These are phyloP conservation scores for Hybos culiciformis DNA, from an alignment of 2,888 invertebrate species.

Conservation along the genomic window DNA sequence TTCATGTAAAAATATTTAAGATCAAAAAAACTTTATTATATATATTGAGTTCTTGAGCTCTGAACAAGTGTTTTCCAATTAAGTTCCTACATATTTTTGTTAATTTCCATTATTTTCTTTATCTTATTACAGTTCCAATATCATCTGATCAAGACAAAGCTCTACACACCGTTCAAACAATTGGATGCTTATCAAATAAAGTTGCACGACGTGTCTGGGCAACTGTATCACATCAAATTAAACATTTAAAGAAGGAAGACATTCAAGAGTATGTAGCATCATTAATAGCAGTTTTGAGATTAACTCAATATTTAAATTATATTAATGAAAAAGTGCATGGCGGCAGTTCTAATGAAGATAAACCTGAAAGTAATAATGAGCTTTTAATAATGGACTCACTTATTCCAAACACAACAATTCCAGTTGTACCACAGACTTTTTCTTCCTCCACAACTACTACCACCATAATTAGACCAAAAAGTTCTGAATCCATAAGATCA, in stretches of 20 bases:
- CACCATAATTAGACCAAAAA: too few species aligned
- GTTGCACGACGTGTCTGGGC: slow-evolving; percentile 56
- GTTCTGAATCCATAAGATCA: too few species aligned
- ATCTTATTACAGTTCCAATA: slow-evolving; percentile 41
- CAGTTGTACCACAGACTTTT: too few species aligned
- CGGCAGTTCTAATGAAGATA: slow-evolving; percentile 23
- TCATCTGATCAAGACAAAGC: slow-evolving; percentile 48
- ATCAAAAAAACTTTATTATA: too few species aligned
- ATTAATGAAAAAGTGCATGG: slow-evolving; percentile 35
- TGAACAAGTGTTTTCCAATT: too few species aligned
- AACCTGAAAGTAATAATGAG: slow-evolving; percentile 8
- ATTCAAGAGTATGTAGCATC: slow-evolving; percentile 38
- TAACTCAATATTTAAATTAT: slow-evolving; percentile 37
- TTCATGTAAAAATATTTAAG: too few species aligned
- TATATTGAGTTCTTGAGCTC: too few species aligned
- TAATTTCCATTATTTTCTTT: slow-evolving; percentile 4
- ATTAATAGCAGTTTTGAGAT: slow-evolving; percentile 37
- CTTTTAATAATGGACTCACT: too few species aligned
- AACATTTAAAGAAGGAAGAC: slow-evolving; percentile 38
- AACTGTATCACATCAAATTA: slow-evolving; percentile 47
- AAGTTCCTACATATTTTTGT: too few species aligned
- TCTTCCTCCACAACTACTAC: too few species aligned
- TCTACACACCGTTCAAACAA: slow-evolving; percentile 56
- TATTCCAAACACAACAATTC: too few species aligned
- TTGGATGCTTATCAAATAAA: slow-evolving; percentile 56